These are phyloP conservation scores for Rhopalosiphum padi DNA, from an alignment of 1,140 invertebrate species.

Conservation along the genomic window DNA sequence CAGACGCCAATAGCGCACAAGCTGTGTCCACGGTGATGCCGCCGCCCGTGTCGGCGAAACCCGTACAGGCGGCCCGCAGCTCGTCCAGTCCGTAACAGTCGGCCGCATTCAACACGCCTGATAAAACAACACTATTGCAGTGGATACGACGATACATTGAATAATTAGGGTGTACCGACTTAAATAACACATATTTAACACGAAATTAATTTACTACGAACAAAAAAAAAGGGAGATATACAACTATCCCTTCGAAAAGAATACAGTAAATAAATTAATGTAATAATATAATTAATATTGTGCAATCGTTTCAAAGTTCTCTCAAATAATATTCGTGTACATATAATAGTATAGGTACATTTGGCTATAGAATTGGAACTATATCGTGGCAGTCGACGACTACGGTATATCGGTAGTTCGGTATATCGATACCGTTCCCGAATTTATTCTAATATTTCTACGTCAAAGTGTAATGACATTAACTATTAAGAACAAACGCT, in stretches of 20 bases:
- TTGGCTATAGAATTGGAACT: neutral
- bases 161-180: neutral
- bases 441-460: neutral
- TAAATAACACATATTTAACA: too few species aligned
- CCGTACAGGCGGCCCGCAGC: constrained; percentile 84
- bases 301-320: neutral
- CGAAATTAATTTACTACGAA: too few species aligned
- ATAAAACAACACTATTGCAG: neutral
- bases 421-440: neutral
- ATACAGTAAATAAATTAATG: neutral
- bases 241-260: neutral
- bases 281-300: neutral
- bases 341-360: neutral
- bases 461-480: neutral
- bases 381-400: neutral
- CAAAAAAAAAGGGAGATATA: too few species aligned
- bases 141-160: neutral
- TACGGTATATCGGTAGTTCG: neutral
- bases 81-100: constrained; percentile 94
- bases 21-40: constrained; percentile 97
- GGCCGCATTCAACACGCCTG: constrained; percentile 94
- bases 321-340: neutral
- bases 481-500: neutral
- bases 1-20: constrained; percentile 88
- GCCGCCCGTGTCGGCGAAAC: constrained; percentile 82